Conservation (phyloP, 2,797 vertebrate species). For the Balearica regulorum region DNA sequence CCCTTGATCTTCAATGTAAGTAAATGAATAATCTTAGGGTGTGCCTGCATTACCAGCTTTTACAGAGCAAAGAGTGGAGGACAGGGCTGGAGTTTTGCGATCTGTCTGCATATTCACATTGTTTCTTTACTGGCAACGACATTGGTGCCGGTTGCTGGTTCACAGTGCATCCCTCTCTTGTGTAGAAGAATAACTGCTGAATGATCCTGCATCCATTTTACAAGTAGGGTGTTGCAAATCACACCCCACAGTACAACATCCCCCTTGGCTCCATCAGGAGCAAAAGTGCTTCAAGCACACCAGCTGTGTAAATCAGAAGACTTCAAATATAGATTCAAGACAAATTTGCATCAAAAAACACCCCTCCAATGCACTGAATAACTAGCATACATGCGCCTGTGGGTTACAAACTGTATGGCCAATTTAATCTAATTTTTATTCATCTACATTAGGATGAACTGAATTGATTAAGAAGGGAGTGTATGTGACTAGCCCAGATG, state of each 20-base stretch:
- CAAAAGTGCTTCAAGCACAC: not conserved
- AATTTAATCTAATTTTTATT: not conserved
- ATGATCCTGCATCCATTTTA: not conserved
- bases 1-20: not conserved
- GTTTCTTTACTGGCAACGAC: not conserved
- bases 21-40: not conserved
- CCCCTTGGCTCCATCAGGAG: not conserved
- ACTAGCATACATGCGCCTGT: not conserved
- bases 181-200: not conserved
- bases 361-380: not conserved
- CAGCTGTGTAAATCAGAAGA: not conserved
- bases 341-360: not conserved
- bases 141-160: not conserved
- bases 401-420: not conserved
- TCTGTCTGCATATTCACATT: not conserved
- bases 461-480: not conserved
- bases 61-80: not conserved
- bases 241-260: not conserved
- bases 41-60: not conserved
- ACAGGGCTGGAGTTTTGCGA: not conserved
- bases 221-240: not conserved
- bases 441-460: not conserved
- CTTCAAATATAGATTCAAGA: not conserved
- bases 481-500: not conserved
- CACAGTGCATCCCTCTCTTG: not conserved